These are phyloP conservation scores for Cheiracanthium punctorium DNA, from an alignment of 2,888 invertebrate species.

Conservation along the genomic window DNA sequence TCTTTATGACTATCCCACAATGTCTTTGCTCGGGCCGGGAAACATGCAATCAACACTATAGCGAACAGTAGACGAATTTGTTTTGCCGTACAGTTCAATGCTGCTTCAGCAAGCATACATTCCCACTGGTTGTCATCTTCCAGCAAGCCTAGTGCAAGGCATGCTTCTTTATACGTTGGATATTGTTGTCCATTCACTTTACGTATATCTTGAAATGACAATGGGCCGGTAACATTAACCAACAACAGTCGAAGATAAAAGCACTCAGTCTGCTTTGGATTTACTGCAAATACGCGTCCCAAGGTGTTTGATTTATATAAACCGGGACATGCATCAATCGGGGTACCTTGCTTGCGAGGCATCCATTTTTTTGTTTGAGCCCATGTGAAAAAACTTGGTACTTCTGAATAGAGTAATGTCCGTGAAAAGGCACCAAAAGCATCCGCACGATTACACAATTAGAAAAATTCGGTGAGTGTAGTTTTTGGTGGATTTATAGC, in stretches of 20 bases:
- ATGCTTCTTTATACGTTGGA: too few relatives aligned
- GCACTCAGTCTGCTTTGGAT: conserved; percentile 7
- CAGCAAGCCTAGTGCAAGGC: too few relatives aligned
- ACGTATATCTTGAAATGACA: not conserved
- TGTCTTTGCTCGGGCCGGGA: too few relatives aligned
- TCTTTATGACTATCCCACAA: too few relatives aligned
- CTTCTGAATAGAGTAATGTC: conserved; percentile 11
- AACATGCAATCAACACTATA: too few relatives aligned
- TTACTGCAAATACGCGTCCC: not conserved
- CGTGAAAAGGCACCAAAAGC: conserved; percentile 30
- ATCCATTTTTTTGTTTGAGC: conserved; percentile 15
- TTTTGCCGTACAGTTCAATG: too few relatives aligned
- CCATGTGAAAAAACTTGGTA: not conserved
- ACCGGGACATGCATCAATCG: not conserved
- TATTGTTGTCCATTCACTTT: not conserved
- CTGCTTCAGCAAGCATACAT: too few relatives aligned
- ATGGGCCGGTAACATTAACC: not conserved
- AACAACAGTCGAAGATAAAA: conserved; percentile 16
- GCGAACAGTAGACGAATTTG: too few relatives aligned
- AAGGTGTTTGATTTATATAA: not conserved
- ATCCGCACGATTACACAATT: not conserved
- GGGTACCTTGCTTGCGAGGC: conserved; percentile 46
- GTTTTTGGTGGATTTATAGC: not conserved
- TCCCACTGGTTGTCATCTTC: too few relatives aligned
- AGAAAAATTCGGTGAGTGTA: not conserved